Percentiles rank a stretch among this genome's conserved stretches.
phyloP scores from a whole-genome alignment of 2,797 vertebrate genomes.

The Chrysocyon brachyurus region DNA sequence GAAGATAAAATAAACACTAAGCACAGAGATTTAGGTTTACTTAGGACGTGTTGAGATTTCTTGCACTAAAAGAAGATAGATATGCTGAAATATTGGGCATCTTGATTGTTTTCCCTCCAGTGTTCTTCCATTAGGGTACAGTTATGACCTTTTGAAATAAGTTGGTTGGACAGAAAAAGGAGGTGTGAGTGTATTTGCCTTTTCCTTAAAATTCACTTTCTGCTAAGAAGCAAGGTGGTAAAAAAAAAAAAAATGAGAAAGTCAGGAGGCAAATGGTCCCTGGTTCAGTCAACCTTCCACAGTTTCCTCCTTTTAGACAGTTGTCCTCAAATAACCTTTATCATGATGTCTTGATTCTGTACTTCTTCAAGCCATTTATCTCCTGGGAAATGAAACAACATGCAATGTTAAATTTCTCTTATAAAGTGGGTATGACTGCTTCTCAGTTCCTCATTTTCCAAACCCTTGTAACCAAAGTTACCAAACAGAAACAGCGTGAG shows the following conservation, averaged over 20 bases:
- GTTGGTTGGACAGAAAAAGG: background rate
- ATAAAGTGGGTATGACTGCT: constrained; percentile 46
- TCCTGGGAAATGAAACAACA: background rate
- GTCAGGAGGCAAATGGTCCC: background rate
- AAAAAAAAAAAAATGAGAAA: constrained; percentile 23
- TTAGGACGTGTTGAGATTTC: background rate
- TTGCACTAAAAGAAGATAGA: background rate
- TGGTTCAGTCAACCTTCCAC: background rate
- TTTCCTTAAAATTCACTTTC: constrained; percentile 42
- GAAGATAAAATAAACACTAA: background rate
- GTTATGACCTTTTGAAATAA: background rate
- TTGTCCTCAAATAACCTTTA: constrained; percentile 20
- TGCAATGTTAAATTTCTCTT: constrained; percentile 1
- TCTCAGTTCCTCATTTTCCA: constrained; percentile 78
- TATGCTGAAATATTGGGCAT: background rate
- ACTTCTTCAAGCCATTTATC: background rate
- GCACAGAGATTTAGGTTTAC: constrained; percentile 41
- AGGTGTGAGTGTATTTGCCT: background rate
- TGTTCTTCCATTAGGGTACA: background rate
- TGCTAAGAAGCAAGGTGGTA: background rate
- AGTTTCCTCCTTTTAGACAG: background rate
- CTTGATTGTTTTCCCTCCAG: background rate
- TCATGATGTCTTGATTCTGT: background rate
- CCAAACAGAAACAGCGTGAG: constrained; percentile 30
- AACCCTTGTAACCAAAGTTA: constrained; percentile 60